Evolutionary conservation across 2,113 vertebrate species (phyloP), one percentile per base, ranked within the genome.

Genomic region (Python bivittatus): DNA sequence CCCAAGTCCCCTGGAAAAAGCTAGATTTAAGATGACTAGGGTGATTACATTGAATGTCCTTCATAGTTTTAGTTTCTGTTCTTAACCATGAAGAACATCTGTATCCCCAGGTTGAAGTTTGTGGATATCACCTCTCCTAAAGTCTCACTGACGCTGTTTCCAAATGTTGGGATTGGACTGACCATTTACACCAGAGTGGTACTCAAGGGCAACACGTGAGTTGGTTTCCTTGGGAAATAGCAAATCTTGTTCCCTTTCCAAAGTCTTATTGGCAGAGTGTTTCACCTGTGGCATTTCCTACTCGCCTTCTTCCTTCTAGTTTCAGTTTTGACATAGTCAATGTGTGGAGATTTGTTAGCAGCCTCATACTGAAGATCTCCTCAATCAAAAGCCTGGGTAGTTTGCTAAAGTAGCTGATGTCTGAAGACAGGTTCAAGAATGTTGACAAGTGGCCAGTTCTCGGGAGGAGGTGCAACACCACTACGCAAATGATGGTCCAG

Each of bases 181-280:
- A 94, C 2, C 79, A 94, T 97, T 93, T 92, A 94, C 90, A 97
- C 97, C 0, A 96, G 95, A 93, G 88, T 98, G 90, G 93, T 95
- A 79, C 86, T 97, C 0, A 94, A 94, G 0, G 92, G 38, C 86
- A 94, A 93, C 0, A 94, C 96, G 97, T 98, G 96, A 0, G 86
- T 91, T 0, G 0, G 1, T 0, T 7, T 33, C 64, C 1, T 0
- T 4, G 0, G 6, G 5, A 86, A 0, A 6, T 0, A 15, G 68
- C 0, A 79, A 79, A 20, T 1, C 29, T 61, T 13, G 5, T 4
- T 61, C 25, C n/a, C 17, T 25, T 13, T 44, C 89, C 23, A 9
- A 27, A 54, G 22, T 13, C 20, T 20, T 38, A 27, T 17, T 33
- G 9, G 53, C 64, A 44, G 20, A 3, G 6, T 11, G 20, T 89